These are phyloP conservation scores for Scomber scombrus DNA, from an alignment of 2,113 vertebrate genomes.

Conservation along the genomic window DNA sequence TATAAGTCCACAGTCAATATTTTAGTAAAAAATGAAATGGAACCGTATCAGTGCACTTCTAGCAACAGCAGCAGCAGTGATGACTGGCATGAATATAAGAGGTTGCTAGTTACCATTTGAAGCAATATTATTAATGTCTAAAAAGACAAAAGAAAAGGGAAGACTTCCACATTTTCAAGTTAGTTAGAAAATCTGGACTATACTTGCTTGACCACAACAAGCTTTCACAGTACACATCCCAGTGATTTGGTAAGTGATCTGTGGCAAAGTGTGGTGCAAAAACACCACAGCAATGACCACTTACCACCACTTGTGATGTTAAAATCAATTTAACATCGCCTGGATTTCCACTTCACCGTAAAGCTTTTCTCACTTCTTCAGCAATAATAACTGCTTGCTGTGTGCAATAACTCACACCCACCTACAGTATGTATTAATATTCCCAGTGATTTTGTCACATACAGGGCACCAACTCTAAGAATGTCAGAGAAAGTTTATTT, in stretches of 20 bases:
- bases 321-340: slow-evolving; percentile 60
- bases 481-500: not conserved
- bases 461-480: not conserved
- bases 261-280: slow-evolving; percentile 40
- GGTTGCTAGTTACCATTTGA: not conserved
- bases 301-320: slow-evolving; percentile 40
- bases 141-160: not conserved
- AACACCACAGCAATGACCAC: slow-evolving; percentile 41
- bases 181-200: not conserved
- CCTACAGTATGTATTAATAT: slow-evolving; percentile 42
- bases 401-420: slow-evolving; percentile 44
- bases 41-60: not conserved
- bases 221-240: slow-evolving; percentile 9
- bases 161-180: not conserved
- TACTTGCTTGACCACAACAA: not conserved
- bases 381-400: slow-evolving; percentile 38
- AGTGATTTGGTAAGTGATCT: slow-evolving; percentile 9
- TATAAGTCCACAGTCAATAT: not conserved
- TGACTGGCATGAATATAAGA: not conserved
- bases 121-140: not conserved
- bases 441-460: slow-evolving; percentile 37
- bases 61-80: not conserved
- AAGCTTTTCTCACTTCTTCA: slow-evolving; percentile 64
- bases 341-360: slow-evolving; percentile 36
- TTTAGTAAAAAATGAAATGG: not conserved